Conservation (phyloP, 2,797 vertebrate genomes). For the Spatula versicolor region DNA sequence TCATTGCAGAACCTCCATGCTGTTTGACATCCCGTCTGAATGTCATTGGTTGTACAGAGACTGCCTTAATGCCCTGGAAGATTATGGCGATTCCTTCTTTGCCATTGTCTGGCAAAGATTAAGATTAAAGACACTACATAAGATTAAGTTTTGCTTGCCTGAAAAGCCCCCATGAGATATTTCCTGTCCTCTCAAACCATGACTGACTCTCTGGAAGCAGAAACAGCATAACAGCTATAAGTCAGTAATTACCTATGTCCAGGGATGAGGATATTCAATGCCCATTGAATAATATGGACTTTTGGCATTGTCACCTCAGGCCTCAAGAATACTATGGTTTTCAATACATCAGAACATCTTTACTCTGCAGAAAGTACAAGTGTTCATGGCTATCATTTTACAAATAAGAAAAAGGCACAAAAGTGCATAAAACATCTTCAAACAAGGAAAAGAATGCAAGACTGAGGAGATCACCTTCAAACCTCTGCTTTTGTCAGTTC, state of each 20-base stretch:
- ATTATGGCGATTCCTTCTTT: not conserved
- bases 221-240: not conserved
- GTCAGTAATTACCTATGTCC: not conserved
- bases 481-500: not conserved
- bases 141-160: not conserved
- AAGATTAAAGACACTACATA: not conserved
- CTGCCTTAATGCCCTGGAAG: not conserved
- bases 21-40: constrained; percentile 22
- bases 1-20: not conserved
- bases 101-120: not conserved
- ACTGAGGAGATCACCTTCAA: not conserved
- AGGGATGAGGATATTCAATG: not conserved
- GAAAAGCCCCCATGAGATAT: not conserved
- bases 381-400: not conserved
- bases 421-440: too few relatives aligned
- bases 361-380: not conserved
- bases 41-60: not conserved
- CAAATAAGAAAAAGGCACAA: not conserved
- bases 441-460: not conserved
- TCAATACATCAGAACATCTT: not conserved
- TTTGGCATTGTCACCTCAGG: not conserved
- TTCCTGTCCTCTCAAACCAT: not conserved
- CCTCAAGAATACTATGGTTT: not conserved
- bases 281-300: not conserved
- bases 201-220: not conserved